A percentile compares a stretch with the other conserved stretches of the same genome.
These are phyloP conservation scores for Emys orbicularis DNA, from an alignment of 2,797 vertebrate species.

Conservation along the genomic window DNA sequence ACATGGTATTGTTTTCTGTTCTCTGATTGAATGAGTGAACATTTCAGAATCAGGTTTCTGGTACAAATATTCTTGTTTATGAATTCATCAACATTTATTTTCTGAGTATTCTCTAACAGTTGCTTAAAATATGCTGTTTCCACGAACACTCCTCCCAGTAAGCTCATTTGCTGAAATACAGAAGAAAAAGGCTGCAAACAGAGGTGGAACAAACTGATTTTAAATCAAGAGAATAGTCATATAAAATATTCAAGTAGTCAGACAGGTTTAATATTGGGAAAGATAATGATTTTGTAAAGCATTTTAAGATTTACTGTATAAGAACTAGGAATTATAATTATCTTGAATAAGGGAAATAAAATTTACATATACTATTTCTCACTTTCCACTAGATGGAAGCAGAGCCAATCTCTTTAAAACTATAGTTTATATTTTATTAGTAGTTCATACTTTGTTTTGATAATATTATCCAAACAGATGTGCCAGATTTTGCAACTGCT, in stretches of 20 bases:
- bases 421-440: neutral
- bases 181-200: neutral
- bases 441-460: neutral
- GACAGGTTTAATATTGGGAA: neutral
- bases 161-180: neutral
- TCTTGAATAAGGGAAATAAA: neutral
- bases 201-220: neutral
- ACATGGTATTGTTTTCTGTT: neutral
- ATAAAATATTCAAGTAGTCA: neutral
- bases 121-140: neutral
- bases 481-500: neutral
- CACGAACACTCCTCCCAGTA: neutral
- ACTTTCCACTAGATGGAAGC: conserved; percentile 59
- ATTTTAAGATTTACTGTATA: neutral
- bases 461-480: neutral
- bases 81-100: neutral
- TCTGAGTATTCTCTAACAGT: neutral
- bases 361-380: neutral
- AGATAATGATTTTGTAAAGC: neutral
- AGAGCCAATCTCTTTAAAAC: neutral
- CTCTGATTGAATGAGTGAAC: neutral
- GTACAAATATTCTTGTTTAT: neutral
- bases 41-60: neutral
- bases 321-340: neutral
- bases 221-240: neutral